Evolutionary conservation across 2,888 invertebrate species (phyloP).

Genomic region (Trissolcus japonicus): DNA sequence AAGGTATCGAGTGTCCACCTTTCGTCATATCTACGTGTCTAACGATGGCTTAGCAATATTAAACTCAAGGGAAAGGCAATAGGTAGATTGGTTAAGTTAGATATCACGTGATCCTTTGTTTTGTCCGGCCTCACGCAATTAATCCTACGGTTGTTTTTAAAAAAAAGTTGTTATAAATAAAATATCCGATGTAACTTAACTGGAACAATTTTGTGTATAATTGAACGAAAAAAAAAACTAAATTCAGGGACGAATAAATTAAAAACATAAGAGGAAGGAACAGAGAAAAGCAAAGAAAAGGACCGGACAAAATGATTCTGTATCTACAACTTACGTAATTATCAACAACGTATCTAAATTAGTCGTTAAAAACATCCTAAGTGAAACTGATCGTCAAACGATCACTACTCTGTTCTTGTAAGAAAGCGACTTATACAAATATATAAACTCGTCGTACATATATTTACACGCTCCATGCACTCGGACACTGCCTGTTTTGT

Average conservation of each 20-base stretch:
- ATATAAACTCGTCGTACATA: conserved; percentile 49
- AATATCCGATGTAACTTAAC: conserved; percentile 46
- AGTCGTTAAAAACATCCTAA: conserved; percentile 52
- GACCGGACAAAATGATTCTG: conserved; percentile 34
- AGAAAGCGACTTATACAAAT: conserved; percentile 52
- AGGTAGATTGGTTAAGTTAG: conserved; percentile 56
- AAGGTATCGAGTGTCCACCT: conserved; percentile 58
- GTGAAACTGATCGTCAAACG: conserved; percentile 50
- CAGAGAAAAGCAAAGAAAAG: no score
- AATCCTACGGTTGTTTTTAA: conserved; percentile 31
- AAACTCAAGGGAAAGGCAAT: conserved; percentile 55
- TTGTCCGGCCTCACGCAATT: conserved; percentile 48
- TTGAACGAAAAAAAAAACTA: no score
- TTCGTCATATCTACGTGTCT: conserved; percentile 57
- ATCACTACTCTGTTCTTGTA: conserved; percentile 45
- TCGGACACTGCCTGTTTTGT: conserved; percentile 26
- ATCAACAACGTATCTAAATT: conserved; percentile 58
- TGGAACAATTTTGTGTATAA: conserved; percentile 14
- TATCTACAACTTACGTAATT: conserved; percentile 60
- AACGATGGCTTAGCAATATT: conserved; percentile 59
- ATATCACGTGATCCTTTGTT: conserved; percentile 56
- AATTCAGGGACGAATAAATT: not conserved
- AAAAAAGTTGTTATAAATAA: conserved; percentile 36
- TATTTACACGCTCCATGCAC: conserved; percentile 61
- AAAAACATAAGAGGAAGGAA: conserved; percentile 5